Evolutionary conservation across 2,888 invertebrate genomes (phyloP).

Genomic region (Chaitophorus viminalis): DNA sequence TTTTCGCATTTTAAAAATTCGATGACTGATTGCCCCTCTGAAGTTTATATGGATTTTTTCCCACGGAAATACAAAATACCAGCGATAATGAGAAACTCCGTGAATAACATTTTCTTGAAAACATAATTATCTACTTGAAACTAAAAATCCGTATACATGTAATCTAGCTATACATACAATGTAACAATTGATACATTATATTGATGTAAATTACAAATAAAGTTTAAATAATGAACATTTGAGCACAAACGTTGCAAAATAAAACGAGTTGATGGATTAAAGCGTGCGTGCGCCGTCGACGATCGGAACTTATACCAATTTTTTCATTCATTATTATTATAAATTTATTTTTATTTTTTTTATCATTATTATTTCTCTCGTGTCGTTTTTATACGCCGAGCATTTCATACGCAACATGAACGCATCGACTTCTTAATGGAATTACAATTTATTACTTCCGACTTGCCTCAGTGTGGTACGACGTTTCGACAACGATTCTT

Average conservation of each 20-base stretch:
- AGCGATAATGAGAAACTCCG: not conserved
- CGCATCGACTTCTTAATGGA: too few relatives aligned
- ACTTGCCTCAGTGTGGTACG: not conserved
- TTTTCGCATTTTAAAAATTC: too few relatives aligned
- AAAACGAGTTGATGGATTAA: too few relatives aligned
- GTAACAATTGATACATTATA: not conserved
- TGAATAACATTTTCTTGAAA: not conserved
- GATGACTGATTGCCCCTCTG: too few relatives aligned
- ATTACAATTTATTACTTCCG: not conserved
- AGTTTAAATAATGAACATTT: not conserved
- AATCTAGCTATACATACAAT: too few relatives aligned
- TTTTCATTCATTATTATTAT: too few relatives aligned
- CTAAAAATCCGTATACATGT: not conserved
- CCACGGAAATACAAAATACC: too few relatives aligned
- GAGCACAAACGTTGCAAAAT: not conserved
- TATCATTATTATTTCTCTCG: not conserved
- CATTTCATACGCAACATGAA: not conserved
- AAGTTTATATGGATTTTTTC: too few relatives aligned
- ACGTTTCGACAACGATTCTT: constrained; percentile 18
- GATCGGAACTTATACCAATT: too few relatives aligned
- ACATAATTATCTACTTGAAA: not conserved
- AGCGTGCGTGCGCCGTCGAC: not conserved
- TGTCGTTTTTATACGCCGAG: too few relatives aligned
- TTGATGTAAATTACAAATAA: not conserved
- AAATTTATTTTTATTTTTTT: not conserved